phyloP scores from a whole-genome alignment of 2,888 invertebrate species.

The Gymnosoma rotundatum region DNA sequence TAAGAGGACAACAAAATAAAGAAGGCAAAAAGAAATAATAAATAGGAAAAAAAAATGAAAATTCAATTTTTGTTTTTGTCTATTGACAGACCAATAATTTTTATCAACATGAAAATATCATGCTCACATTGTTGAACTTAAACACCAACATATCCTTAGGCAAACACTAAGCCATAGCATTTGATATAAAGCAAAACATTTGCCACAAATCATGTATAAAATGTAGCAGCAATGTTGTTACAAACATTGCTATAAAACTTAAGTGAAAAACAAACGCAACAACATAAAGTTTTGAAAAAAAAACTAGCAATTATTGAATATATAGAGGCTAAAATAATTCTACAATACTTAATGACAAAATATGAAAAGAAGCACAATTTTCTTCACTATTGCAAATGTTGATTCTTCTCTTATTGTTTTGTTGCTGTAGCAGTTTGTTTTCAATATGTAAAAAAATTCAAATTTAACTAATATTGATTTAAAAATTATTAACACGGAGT shows the following conservation, averaged over 20 bases:
- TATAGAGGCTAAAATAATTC: slow-evolving; percentile 2
- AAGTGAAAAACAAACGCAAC: background rate
- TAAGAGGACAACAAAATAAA: background rate
- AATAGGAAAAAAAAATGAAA: background rate
- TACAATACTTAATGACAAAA: slow-evolving; percentile 26
- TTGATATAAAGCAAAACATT: slow-evolving; percentile 1
- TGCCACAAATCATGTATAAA: slow-evolving; percentile 58
- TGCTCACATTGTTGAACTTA: slow-evolving; percentile 36
- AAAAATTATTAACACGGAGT: too few relatives aligned
- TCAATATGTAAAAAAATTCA: too few relatives aligned
- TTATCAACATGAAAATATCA: slow-evolving; percentile 58
- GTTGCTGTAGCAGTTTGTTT: background rate
- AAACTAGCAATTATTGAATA: slow-evolving; percentile 1
- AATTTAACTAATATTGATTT: too few relatives aligned
- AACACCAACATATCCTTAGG: slow-evolving; percentile 1
- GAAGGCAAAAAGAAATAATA: background rate
- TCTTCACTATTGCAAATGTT: slow-evolving; percentile 19
- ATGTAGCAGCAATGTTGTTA: slow-evolving; percentile 36
- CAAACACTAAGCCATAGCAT: background rate
- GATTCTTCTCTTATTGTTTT: background rate
- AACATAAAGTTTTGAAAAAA: slow-evolving; percentile 38
- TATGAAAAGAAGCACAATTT: slow-evolving; percentile 29
- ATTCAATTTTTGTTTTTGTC: slow-evolving; percentile 43
- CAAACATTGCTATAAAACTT: background rate
- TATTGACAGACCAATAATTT: slow-evolving; percentile 55